Percentiles rank a stretch among this genome's conserved stretches.
Evolutionary conservation across 2,113 vertebrate genomes (phyloP).

Genomic region (Heloderma charlesbogerti): DNA sequence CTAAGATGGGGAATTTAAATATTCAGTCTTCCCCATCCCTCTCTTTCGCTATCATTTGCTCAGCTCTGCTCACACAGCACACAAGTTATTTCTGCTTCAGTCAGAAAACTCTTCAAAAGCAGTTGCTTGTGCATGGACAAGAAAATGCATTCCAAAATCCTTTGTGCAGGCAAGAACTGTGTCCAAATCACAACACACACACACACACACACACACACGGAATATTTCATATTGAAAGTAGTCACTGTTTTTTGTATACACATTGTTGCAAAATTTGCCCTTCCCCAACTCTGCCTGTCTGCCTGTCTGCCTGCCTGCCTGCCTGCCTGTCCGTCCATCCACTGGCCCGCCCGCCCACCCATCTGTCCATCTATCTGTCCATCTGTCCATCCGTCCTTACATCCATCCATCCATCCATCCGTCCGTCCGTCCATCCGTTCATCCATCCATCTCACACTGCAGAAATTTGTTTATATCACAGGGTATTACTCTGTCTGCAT

Average conservation of each 20-base stretch:
- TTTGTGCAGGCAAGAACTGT: not conserved
- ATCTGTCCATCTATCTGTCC: too few species aligned
- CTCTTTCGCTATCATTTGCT: not conserved
- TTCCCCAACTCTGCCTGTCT: not conserved
- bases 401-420: too few species aligned
- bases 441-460: not conserved
- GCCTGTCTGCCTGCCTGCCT: too few species aligned
- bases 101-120: conserved; percentile 9
- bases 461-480: too few species aligned
- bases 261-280: not conserved
- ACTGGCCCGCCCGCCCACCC: too few species aligned
- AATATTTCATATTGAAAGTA: not conserved
- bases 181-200: conserved; percentile 38
- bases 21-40: not conserved
- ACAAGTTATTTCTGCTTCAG: not conserved
- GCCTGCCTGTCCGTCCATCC: too few species aligned
- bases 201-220: not conserved
- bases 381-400: too few species aligned
- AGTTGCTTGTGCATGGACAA: not conserved
- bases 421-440: too few species aligned
- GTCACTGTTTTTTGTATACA: not conserved
- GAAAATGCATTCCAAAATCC: not conserved
- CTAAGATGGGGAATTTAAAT: conserved; percentile 5
- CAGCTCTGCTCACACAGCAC: not conserved
- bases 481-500: not conserved